A percentile compares a stretch with the other conserved stretches of the same genome.
phyloP scores from a whole-genome alignment of 2,888 invertebrate genomes.

The Acanthopleura granulata region DNA sequence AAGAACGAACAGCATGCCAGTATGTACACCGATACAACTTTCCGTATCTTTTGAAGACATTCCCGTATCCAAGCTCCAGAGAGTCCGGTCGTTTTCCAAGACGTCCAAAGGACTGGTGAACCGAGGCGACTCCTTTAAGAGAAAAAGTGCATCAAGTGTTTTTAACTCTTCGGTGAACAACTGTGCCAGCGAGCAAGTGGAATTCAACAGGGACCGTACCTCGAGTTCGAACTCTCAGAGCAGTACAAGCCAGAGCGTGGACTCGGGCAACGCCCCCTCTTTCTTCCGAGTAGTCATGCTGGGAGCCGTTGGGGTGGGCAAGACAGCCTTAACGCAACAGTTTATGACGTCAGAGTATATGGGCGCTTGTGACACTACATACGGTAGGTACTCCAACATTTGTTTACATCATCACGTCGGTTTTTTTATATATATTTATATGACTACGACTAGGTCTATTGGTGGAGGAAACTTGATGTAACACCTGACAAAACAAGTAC shows the following conservation, averaged over 20 bases:
- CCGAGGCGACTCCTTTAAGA: slow-evolving; percentile 92
- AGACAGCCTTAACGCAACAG: slow-evolving; percentile 79
- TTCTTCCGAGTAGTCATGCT: slow-evolving; percentile 77
- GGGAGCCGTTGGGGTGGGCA: slow-evolving; percentile 78
- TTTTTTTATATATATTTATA: too few species aligned
- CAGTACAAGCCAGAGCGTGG: slow-evolving; percentile 74
- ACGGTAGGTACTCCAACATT: slow-evolving; percentile 35
- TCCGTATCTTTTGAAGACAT: slow-evolving; percentile 31
- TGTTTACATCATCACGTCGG: too few species aligned
- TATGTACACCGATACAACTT: slow-evolving; percentile 23
- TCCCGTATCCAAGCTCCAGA: slow-evolving; percentile 72
- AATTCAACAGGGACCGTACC: slow-evolving; percentile 32
- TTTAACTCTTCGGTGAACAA: slow-evolving; percentile 72
- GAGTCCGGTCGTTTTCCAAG: slow-evolving; percentile 92
- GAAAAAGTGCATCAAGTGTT: slow-evolving; percentile 88
- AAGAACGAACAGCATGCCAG: slow-evolving; percentile 50
- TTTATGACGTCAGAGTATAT: slow-evolving; percentile 81
- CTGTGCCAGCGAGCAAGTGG: slow-evolving; percentile 13
- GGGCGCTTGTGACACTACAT: slow-evolving; percentile 80
- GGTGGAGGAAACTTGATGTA: too few species aligned
- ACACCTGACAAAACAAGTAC: too few species aligned
- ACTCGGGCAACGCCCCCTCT: slow-evolving; percentile 33
- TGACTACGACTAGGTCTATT: too few species aligned
- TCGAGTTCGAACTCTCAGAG: slow-evolving; percentile 75
- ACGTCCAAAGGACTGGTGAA: slow-evolving; percentile 92